phyloP scores from a whole-genome alignment of 1,140 invertebrate species.

The Zaprionus nigranus region DNA sequence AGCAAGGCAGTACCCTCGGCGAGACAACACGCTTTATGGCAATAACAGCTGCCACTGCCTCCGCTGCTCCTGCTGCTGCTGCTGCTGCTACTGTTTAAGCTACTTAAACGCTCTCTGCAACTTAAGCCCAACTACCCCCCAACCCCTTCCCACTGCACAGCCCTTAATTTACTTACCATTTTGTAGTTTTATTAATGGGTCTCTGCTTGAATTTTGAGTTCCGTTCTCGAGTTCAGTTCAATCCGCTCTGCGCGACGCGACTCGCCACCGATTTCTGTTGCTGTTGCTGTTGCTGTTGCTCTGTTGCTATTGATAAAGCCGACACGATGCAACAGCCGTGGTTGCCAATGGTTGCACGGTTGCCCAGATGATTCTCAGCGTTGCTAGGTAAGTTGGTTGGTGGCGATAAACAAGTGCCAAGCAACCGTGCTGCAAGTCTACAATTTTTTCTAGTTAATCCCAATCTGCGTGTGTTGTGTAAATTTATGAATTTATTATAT shows the following conservation, averaged over 20 bases:
- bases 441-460: conserved; percentile 15
- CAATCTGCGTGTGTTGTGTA: conserved; percentile 23
- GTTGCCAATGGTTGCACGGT: conserved; percentile 17
- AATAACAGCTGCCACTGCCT: conserved; percentile 23
- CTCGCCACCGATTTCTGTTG: conserved; percentile 5
- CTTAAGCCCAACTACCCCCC: conserved; percentile 4
- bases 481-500: conserved; percentile 34
- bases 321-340: background rate
- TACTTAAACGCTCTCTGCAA: conserved; percentile 5
- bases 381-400: background rate
- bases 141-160: background rate
- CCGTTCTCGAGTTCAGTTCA: conserved; percentile 3
- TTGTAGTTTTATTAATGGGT: conserved; percentile 19
- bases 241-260: background rate
- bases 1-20: background rate
- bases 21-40: conserved; percentile 16
- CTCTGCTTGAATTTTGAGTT: conserved; percentile 1
- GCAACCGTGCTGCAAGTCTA: conserved; percentile 27
- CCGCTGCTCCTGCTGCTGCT: background rate
- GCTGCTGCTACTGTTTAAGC: conserved; percentile 4
- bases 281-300: background rate
- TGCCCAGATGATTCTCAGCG: conserved; percentile 4
- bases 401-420: conserved; percentile 12
- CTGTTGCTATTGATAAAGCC: conserved; percentile 8
- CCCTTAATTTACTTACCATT: conserved; percentile 31